These are phyloP conservation scores for Falco rusticolus DNA, from an alignment of 2,797 vertebrate genomes.

Conservation along the genomic window DNA sequence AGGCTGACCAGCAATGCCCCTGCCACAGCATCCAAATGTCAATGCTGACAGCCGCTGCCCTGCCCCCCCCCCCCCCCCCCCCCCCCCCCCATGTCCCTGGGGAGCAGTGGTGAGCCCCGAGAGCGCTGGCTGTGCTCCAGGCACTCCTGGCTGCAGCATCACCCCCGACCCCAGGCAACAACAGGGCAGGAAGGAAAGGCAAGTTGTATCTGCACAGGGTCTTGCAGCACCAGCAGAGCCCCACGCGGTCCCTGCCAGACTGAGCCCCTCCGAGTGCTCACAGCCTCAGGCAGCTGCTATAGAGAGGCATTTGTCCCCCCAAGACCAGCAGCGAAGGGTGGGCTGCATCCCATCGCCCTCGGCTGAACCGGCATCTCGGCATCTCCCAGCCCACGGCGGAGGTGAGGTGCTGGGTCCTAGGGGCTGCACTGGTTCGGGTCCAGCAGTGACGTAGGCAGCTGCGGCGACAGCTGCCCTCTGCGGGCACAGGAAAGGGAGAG, in stretches of 20 bases:
- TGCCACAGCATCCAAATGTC: background rate
- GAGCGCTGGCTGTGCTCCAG: background rate
- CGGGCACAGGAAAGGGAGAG: background rate
- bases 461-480: background rate
- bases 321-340: background rate
- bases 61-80: no score
- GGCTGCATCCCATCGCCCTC: accelerated
- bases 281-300: background rate
- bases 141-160: background rate
- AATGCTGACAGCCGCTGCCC: background rate
- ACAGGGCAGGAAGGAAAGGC: no score
- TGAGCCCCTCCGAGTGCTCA: accelerated
- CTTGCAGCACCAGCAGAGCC: background rate
- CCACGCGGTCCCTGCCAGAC: accelerated
- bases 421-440: background rate
- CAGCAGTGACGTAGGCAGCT: accelerated
- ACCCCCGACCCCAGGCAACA: accelerated
- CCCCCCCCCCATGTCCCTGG: no score
- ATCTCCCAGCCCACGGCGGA: accelerated
- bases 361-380: background rate
- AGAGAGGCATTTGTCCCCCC: accelerated
- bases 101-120: accelerated
- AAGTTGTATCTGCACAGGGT: background rate
- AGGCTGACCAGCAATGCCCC: background rate
- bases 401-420: background rate